These are phyloP conservation scores for Neotoxoptera formosana DNA, from an alignment of 1,140 invertebrate species.

Conservation along the genomic window DNA sequence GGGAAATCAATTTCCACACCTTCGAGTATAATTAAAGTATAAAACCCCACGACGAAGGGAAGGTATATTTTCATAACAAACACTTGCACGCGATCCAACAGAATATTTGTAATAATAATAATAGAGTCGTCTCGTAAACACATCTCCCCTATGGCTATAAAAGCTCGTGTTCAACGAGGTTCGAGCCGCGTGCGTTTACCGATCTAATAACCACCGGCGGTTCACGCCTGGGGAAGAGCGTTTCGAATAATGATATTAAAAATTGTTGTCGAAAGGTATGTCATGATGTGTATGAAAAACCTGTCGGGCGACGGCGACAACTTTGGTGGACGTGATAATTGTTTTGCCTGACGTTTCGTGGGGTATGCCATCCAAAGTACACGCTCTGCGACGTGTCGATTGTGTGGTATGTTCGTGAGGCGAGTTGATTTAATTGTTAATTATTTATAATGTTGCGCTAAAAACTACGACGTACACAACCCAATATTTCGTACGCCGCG, in stretches of 20 bases:
- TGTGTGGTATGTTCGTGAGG: background rate
- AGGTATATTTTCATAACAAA: background rate
- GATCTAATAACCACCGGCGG: background rate
- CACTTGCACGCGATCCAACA: background rate
- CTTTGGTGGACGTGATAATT: background rate
- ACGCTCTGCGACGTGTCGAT: background rate
- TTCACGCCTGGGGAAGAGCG: background rate
- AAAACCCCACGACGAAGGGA: background rate
- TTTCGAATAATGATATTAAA: background rate
- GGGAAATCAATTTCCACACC: background rate
- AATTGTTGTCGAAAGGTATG: background rate
- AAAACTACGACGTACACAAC: background rate
- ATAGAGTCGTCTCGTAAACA: background rate
- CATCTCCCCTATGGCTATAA: background rate
- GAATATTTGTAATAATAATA: constrained; percentile 6
- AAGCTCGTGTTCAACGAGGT: background rate
- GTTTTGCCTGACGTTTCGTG: background rate
- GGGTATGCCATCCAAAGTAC: background rate
- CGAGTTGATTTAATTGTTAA: background rate
- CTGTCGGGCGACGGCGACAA: no score
- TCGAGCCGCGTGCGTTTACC: background rate
- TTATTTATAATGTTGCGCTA: background rate
- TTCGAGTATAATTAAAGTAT: background rate
- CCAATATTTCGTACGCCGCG: background rate
- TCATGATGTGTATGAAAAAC: background rate